phyloP scores from a whole-genome alignment of 1,140 invertebrate genomes.

The Caerostris darwini region DNA sequence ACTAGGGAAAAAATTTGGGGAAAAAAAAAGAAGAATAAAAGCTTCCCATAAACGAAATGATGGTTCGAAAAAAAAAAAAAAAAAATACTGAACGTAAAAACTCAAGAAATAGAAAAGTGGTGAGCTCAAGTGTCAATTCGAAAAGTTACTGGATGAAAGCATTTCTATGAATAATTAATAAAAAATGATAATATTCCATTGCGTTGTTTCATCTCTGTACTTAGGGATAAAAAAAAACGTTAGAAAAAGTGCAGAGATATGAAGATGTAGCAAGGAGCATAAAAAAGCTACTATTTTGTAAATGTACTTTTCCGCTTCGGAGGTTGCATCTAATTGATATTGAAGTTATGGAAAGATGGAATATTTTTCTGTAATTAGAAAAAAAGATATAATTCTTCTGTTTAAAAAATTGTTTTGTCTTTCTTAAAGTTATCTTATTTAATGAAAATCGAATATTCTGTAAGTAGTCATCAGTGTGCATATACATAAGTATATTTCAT shows the following conservation, averaged over 20 bases:
- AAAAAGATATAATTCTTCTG: neutral
- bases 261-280: neutral
- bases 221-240: neutral
- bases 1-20: neutral
- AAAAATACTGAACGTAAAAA: neutral
- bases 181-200: slow-evolving; percentile 48
- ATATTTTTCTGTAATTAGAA: neutral
- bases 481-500: no score
- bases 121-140: slow-evolving; percentile 55
- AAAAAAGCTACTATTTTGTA: slow-evolving; percentile 13
- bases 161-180: slow-evolving; percentile 63
- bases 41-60: neutral
- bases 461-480: neutral
- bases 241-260: neutral
- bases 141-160: slow-evolving; percentile 61
- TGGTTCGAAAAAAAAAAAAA: neutral
- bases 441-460: neutral
- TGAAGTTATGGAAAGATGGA: neutral
- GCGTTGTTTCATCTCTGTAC: slow-evolving; percentile 32
- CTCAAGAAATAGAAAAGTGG: neutral
- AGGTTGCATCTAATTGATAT: slow-evolving; percentile 48
- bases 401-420: neutral
- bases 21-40: neutral
- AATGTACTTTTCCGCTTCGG: slow-evolving; percentile 36
- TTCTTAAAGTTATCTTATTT: neutral